Evolutionary conservation across 2,113 vertebrate genomes (phyloP).

Genomic region (Corythoichthys intestinalis): DNA sequence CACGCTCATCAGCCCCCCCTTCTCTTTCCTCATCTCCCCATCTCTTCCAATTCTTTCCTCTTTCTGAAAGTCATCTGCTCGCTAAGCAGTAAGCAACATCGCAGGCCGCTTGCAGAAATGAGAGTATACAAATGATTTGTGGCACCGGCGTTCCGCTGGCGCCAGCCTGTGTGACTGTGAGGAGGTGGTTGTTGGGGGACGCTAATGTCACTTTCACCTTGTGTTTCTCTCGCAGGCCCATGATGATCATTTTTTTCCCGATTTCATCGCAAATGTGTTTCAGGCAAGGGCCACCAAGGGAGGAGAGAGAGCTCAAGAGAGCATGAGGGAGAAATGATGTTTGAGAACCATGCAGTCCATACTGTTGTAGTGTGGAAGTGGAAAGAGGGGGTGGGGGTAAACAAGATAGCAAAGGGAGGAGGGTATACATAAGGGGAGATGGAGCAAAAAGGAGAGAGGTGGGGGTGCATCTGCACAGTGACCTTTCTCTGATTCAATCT

Average conservation of each 20-base stretch:
- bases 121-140: constrained; percentile 81
- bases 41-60: constrained; percentile 58
- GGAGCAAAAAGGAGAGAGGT: constrained; percentile 31
- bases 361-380: constrained; percentile 22
- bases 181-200: constrained; percentile 24
- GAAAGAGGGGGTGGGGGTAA: constrained; percentile 14
- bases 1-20: constrained; percentile 3
- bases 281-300: constrained; percentile 33
- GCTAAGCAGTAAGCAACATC: constrained; percentile 75
- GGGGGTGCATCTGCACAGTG: constrained; percentile 71
- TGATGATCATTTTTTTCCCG: constrained; percentile 75
- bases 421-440: constrained; percentile 32
- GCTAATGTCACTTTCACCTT: constrained; percentile 79
- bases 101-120: constrained; percentile 69
- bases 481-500: constrained; percentile 83
- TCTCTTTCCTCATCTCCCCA: constrained; percentile 42
- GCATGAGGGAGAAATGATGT: constrained; percentile 24
- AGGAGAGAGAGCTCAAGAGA: constrained; percentile 16
- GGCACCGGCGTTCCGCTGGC: constrained; percentile 71
- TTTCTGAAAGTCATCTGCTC: constrained; percentile 76
- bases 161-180: constrained; percentile 52
- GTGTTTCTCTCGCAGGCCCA: constrained; percentile 69
- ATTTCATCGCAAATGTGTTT: constrained; percentile 78
- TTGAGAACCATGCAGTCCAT: constrained; percentile 24
- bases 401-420: constrained; percentile 24